Conservation (phyloP, 2,797 vertebrate species). For the Anguilla marmorata region DNA sequence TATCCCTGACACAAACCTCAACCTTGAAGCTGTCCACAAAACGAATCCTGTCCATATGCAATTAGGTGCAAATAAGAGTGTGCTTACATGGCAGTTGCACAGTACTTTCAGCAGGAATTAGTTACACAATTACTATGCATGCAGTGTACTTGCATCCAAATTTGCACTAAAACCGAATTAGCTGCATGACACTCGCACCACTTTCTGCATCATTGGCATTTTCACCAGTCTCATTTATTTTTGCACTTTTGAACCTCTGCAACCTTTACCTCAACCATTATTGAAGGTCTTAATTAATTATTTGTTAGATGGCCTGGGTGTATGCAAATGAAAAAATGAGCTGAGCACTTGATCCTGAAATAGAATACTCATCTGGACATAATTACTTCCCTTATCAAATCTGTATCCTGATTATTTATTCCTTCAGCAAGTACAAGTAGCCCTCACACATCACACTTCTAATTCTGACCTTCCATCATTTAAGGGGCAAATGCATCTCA, state of each 20-base stretch:
- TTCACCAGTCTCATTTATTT: background rate
- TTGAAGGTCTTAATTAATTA: background rate
- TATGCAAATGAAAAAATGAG: background rate
- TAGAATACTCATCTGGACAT: background rate
- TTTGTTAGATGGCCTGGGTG: background rate
- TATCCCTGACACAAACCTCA: background rate
- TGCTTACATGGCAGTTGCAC: background rate
- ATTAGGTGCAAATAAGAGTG: background rate
- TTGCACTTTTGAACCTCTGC: background rate
- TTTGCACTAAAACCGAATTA: background rate
- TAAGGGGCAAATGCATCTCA: background rate
- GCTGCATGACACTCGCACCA: no score
- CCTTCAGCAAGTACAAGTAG: background rate
- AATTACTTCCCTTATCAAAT: background rate
- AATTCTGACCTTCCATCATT: background rate
- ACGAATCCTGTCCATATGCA: background rate
- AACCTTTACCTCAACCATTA: background rate
- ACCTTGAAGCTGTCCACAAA: background rate
- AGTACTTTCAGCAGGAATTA: background rate
- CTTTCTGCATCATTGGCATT: background rate
- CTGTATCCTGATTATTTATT: background rate
- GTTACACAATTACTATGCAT: background rate
- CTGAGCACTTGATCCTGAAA: background rate
- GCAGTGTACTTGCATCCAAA: background rate
- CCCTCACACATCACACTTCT: no score